Percentiles rank a stretch among this genome's conserved stretches.
Evolutionary conservation across 2,888 invertebrate genomes (phyloP).

Genomic region (Temnothorax unifasciatus): DNA sequence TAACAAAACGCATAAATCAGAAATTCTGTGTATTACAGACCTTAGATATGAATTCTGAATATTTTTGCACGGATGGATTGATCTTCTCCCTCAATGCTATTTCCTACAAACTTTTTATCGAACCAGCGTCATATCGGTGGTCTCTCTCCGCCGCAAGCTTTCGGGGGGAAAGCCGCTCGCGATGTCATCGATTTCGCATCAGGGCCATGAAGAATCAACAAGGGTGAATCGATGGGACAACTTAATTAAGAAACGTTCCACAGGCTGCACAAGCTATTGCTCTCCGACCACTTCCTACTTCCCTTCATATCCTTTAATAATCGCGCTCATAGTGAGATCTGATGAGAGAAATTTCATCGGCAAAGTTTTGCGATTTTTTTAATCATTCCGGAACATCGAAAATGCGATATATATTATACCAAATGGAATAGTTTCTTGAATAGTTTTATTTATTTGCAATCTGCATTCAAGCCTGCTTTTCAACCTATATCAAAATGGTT

Average conservation of each 20-base stretch:
- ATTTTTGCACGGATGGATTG: conserved; percentile 3
- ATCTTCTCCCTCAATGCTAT: not conserved
- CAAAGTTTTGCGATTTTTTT: conserved; percentile 1
- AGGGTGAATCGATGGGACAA: conserved; percentile 40
- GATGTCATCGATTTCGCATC: conserved; percentile 60
- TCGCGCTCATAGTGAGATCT: not conserved
- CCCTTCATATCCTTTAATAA: conserved; percentile 34
- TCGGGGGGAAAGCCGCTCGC: conserved; percentile 7
- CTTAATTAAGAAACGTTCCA: conserved; percentile 54
- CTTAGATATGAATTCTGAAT: conserved; percentile 9
- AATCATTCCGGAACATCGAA: conserved; percentile 5
- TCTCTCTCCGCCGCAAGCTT: not conserved
- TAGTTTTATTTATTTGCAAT: not conserved
- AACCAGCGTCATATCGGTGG: conserved; percentile 15
- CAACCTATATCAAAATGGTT: not conserved
- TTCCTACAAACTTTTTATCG: conserved; percentile 24
- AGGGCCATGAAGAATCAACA: conserved; percentile 28
- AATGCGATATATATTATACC: not conserved
- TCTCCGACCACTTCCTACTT: conserved; percentile 16
- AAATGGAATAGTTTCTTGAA: not conserved
- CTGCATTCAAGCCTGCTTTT: not conserved
- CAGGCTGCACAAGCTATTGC: not conserved
- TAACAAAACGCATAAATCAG: not conserved
- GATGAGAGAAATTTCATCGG: not conserved
- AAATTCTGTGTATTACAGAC: conserved; percentile 1